Percentiles rank a stretch among this genome's conserved stretches.
These are phyloP conservation scores for Vimba vimba DNA, from an alignment of 2,113 vertebrate species.

Conservation along the genomic window DNA sequence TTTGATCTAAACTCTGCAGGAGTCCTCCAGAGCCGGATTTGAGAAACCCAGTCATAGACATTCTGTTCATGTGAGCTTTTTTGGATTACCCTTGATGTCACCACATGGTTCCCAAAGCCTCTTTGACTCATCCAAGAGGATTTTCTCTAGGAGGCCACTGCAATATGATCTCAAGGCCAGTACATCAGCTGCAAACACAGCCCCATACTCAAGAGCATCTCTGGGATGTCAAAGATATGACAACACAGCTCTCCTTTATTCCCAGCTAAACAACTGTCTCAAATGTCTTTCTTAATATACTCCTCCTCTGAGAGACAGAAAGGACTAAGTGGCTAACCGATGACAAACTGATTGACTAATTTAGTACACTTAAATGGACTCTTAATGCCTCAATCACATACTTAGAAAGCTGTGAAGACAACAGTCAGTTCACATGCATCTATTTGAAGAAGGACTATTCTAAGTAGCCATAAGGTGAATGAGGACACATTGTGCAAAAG, in stretches of 20 bases:
- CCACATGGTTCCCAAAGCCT: constrained; percentile 42
- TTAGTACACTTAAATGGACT: constrained; percentile 25
- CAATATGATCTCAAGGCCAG: constrained; percentile 66
- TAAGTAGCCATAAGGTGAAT: constrained; percentile 18
- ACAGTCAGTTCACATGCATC: constrained; percentile 31
- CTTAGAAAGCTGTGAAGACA: constrained; percentile 49
- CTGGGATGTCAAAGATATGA: constrained; percentile 63
- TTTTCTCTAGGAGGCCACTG: constrained; percentile 51
- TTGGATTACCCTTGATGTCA: background rate
- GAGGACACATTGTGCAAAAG: background rate
- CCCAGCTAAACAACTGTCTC: constrained; percentile 45
- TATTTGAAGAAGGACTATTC: constrained; percentile 15
- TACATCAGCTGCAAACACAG: constrained; percentile 44
- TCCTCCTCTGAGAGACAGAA: background rate
- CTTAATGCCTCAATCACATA: constrained; percentile 40
- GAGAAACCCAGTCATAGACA: background rate
- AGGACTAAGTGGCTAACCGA: constrained; percentile 32
- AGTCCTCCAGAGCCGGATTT: too few relatives aligned
- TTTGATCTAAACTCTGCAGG: too few relatives aligned
- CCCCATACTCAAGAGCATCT: constrained; percentile 61
- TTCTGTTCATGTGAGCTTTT: constrained; percentile 30
- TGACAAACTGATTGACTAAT: constrained; percentile 49
- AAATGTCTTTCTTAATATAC: constrained; percentile 50
- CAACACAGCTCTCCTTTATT: constrained; percentile 51
- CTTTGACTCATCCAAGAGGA: constrained; percentile 58